These are phyloP conservation scores for Daboia siamensis DNA, from an alignment of 2,113 vertebrate species.

Conservation along the genomic window DNA sequence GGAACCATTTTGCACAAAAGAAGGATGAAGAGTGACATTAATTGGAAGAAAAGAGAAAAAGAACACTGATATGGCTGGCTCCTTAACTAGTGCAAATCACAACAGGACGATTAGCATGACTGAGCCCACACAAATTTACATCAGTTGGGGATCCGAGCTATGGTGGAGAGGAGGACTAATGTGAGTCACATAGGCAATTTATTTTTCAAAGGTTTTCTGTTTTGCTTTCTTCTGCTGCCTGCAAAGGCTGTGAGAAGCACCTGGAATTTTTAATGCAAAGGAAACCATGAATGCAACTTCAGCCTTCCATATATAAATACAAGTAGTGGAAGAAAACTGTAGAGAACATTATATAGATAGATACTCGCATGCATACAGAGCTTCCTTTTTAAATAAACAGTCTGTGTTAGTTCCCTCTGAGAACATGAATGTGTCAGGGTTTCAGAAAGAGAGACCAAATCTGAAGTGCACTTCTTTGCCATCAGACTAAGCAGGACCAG, in stretches of 20 bases:
- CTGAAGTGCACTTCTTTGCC: slow-evolving; percentile 57
- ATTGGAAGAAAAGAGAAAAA: slow-evolving; percentile 1
- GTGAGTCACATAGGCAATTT: slow-evolving; percentile 66
- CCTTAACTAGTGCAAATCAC: slow-evolving; percentile 1
- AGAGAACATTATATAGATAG: slow-evolving; percentile 22
- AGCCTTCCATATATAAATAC: slow-evolving; percentile 34
- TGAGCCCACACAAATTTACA: background rate
- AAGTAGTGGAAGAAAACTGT: background rate
- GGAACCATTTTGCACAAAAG: slow-evolving; percentile 10
- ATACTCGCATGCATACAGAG: slow-evolving; percentile 49
- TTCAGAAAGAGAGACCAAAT: slow-evolving; percentile 60
- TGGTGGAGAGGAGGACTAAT: slow-evolving; percentile 48
- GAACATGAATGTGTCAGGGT: slow-evolving; percentile 38
- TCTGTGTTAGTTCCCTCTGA: slow-evolving; percentile 42
- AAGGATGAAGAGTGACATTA: slow-evolving; percentile 8
- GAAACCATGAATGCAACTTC: slow-evolving; percentile 70
- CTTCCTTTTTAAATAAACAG: slow-evolving; percentile 62
- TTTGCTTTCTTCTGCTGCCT: slow-evolving; percentile 52
- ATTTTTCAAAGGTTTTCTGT: slow-evolving; percentile 59
- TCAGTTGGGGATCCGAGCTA: slow-evolving; percentile 27
- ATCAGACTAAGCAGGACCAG: slow-evolving; percentile 56
- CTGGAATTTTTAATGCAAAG: slow-evolving; percentile 64
- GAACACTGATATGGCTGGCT: background rate
- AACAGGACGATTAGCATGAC: background rate
- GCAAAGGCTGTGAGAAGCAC: slow-evolving; percentile 44